These are phyloP conservation scores for Hippopotamyrus pictus DNA, from an alignment of 2,797 vertebrate genomes.

Conservation along the genomic window DNA sequence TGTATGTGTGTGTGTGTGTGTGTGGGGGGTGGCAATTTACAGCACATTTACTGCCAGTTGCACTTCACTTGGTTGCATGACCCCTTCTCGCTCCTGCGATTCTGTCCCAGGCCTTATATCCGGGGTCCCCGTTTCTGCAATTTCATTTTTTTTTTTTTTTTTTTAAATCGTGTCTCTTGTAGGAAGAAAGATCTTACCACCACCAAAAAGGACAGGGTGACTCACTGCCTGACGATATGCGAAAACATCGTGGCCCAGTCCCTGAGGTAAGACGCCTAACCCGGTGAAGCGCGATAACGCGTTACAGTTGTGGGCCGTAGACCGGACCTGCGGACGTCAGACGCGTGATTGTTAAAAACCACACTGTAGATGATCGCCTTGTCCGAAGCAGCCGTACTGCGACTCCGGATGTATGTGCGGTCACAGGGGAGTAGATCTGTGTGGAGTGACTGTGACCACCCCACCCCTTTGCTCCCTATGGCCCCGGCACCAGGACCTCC, in stretches of 20 bases:
- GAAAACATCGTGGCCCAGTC: slow-evolving; percentile 96
- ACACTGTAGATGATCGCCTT: not conserved
- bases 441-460: slow-evolving; percentile 22
- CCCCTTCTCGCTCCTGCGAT: not conserved
- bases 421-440: not conserved
- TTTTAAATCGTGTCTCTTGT: slow-evolving; percentile 22
- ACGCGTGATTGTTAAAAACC: not conserved
- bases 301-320: too few relatives aligned
- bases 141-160: not conserved
- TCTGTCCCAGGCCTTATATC: not conserved
- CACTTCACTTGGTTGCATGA: not conserved
- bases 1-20: not conserved
- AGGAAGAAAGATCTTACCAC: slow-evolving; percentile 95
- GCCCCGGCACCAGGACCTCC: slow-evolving; percentile 74
- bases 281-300: not conserved
- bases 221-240: slow-evolving; percentile 94
- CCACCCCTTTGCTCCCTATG: slow-evolving; percentile 20
- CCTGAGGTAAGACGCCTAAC: slow-evolving; percentile 70
- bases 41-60: not conserved
- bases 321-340: slow-evolving; percentile 12
- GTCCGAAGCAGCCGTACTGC: not conserved
- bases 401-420: not conserved
- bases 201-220: slow-evolving; percentile 93
- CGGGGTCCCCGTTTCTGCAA: not conserved
- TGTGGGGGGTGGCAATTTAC: too few relatives aligned